Evolutionary conservation across 2,888 invertebrate species (phyloP).

Genomic region (Anthrax anthrax): DNA sequence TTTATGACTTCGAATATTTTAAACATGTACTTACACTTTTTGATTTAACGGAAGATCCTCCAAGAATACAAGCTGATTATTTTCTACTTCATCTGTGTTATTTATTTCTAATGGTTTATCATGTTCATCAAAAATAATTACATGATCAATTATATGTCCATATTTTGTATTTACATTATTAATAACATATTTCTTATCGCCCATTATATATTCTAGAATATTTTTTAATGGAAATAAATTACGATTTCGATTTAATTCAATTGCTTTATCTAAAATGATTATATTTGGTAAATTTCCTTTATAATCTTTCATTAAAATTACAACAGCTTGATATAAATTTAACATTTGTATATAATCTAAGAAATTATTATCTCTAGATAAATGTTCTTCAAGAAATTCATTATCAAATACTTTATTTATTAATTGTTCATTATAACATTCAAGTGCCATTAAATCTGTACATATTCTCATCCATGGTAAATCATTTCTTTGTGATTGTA

Average conservation of each 20-base stretch:
- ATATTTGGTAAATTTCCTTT: conserved; percentile 33
- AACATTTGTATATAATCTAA: conserved; percentile 39
- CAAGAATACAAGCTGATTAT: neutral
- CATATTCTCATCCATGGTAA: conserved; percentile 41
- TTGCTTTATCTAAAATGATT: conserved; percentile 31
- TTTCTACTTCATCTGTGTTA: neutral
- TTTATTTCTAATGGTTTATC: neutral
- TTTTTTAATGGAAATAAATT: conserved; percentile 2
- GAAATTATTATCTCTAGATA: conserved; percentile 28
- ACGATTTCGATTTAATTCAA: conserved; percentile 11
- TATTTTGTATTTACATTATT: conserved; percentile 8
- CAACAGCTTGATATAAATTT: conserved; percentile 42
- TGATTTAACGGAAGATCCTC: neutral
- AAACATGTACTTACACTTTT: conserved; percentile 1
- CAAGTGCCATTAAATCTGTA: conserved; percentile 42
- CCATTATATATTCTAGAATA: conserved; percentile 6
- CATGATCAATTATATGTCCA: conserved; percentile 11
- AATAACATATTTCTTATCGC: conserved; percentile 3
- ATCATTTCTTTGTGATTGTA: conserved; percentile 30
- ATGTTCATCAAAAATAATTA: conserved; percentile 6
- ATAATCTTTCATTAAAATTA: conserved; percentile 34
- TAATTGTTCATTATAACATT: conserved; percentile 41
- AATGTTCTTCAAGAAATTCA: conserved; percentile 35
- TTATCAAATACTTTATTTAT: conserved; percentile 39
- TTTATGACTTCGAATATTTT: neutral